These are phyloP conservation scores for Aphaenogaster floridana DNA, from an alignment of 1,140 invertebrate species.

Conservation along the genomic window DNA sequence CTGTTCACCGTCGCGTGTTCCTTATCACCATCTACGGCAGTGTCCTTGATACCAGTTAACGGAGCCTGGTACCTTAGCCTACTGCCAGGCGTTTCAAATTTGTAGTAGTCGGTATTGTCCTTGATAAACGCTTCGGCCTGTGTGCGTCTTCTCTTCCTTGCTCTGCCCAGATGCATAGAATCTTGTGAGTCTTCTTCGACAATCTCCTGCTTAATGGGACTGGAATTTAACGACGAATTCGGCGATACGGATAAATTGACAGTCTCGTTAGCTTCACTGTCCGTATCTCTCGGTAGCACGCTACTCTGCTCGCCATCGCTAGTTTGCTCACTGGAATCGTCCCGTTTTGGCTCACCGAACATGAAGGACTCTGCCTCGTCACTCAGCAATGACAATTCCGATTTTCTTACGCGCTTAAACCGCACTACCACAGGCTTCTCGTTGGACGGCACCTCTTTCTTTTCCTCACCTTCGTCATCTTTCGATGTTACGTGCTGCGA, in stretches of 20 bases:
- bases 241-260: conserved; percentile 48
- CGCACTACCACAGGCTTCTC: conserved; percentile 90
- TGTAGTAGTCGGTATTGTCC: conserved; percentile 89
- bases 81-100: conserved; percentile 88
- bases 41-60: conserved; percentile 78
- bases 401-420: conserved; percentile 91
- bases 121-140: conserved; percentile 88
- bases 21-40: not conserved
- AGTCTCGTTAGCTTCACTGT: conserved; percentile 78
- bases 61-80: conserved; percentile 86
- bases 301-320: conserved; percentile 85
- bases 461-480: conserved; percentile 73
- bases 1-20: conserved; percentile 49
- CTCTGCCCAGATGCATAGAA: conserved; percentile 74
- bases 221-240: conserved; percentile 75
- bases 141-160: conserved; percentile 86
- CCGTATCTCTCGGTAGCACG: conserved; percentile 85
- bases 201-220: conserved; percentile 75
- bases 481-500: conserved; percentile 68
- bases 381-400: conserved; percentile 91
- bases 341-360: conserved; percentile 90
- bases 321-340: conserved; percentile 87
- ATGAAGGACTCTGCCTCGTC: conserved; percentile 95
- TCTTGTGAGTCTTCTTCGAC: conserved; percentile 83
- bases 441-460: conserved; percentile 84